phyloP scores from a whole-genome alignment of 2,797 vertebrate species.

The Taenioides sp. region DNA sequence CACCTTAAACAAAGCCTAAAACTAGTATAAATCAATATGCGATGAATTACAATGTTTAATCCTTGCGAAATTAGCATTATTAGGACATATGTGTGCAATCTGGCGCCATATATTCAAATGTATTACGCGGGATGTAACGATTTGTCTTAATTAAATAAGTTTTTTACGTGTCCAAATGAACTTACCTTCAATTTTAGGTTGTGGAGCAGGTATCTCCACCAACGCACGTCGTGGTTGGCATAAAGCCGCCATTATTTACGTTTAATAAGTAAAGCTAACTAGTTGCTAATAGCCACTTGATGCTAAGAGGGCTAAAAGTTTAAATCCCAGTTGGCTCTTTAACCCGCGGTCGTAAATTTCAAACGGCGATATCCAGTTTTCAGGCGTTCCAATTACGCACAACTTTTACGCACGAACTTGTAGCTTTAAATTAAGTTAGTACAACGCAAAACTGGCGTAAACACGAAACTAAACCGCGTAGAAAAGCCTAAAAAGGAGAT shows the following conservation, averaged over 20 bases:
- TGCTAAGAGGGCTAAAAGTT: conserved; percentile 49
- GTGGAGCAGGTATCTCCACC: conserved; percentile 76
- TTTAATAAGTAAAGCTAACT: conserved; percentile 22
- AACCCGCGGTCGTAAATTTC: neutral
- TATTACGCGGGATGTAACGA: neutral
- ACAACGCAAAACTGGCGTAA: neutral
- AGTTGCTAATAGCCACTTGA: conserved; percentile 34
- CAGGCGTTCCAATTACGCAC: neutral
- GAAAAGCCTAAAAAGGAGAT: rapidly evolving
- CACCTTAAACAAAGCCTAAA: neutral
- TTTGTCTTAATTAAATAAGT: neutral
- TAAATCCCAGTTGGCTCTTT: conserved; percentile 43
- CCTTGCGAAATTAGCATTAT: neutral
- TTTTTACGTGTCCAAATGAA: neutral
- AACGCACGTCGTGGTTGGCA: conserved; percentile 68
- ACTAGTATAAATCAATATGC: neutral
- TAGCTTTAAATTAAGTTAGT: neutral
- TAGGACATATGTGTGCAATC: neutral
- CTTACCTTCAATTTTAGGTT: conserved; percentile 77
- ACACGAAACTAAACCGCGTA: rapidly evolving
- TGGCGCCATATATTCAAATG: conserved; percentile 11
- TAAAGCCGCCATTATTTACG: conserved; percentile 59
- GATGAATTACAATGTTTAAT: neutral
- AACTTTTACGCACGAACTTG: neutral
- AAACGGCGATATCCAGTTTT: neutral